Base-by-base conservation (phyloP, 2,113 vertebrate species). In the Vidua chalybeata region DNA sequence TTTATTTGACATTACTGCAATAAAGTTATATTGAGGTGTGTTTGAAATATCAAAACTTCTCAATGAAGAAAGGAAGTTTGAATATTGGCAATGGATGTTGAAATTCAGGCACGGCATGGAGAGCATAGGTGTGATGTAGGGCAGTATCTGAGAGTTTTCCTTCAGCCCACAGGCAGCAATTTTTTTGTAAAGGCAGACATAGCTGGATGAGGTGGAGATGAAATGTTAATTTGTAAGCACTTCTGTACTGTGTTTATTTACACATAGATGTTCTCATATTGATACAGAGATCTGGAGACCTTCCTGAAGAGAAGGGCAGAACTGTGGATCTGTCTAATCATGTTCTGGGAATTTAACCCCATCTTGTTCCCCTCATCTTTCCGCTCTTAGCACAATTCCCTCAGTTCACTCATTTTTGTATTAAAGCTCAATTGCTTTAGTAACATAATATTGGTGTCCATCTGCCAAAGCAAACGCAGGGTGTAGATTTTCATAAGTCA, bases 391-490 rank as follows among this genome's bases (percentile, higher is more conserved):
- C 46, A 35, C 37, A 59, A 64, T 62, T 78, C 49, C 33, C 10
- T 85, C 77, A 27, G 56, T 82, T 97, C 1, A 6, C 45, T 81
- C 59, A 51, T 69, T 93, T 84, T 66, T 39, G 7, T 66, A 35
- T 87, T 82, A 43, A 73, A 73, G 49, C 73, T 66, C 54, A 67
- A 15, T 67, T 93, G 30, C 51, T 96, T 83, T 61, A 76, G 81
- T 93, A 89, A 93, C 21, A 11, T 90, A 93, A 93, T 93, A 88
- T 62, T 59, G 27, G 39, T 67, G 30, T 83, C 61, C 3, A 7
- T 73, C 43, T 95, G 94, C 84, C 94, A 95, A 94, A 94, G 78
- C 43, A 97, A 94, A 93, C n/a, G 35, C 27, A 73, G 37, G n/a
- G 55, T 62, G 37, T 33, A 62, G 41, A 79, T 74, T 94, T 94